Conservation (phyloP, 2,888 invertebrate species). For the Eilema sororculum region DNA sequence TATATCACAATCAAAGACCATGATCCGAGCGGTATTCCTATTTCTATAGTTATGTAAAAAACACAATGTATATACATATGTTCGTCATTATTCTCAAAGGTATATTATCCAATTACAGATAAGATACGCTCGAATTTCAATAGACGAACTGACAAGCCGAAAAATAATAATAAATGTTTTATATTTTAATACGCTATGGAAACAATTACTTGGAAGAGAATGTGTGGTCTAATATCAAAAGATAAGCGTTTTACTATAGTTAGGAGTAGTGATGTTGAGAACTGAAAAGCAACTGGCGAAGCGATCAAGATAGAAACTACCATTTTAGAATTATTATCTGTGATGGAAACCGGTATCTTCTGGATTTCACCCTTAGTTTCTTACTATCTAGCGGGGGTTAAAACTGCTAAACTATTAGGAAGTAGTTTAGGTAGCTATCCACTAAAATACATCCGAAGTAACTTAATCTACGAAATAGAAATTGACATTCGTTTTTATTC, state of each 20-base stretch:
- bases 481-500: too few relatives aligned
- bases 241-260: slow-evolving; percentile 34
- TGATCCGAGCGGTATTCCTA: slow-evolving; percentile 31
- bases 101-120: slow-evolving; percentile 83
- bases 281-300: too few relatives aligned
- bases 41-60: slow-evolving; percentile 36
- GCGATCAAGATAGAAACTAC: too few relatives aligned
- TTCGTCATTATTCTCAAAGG: slow-evolving; percentile 55
- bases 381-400: too few relatives aligned
- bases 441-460: too few relatives aligned
- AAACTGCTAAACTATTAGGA: too few relatives aligned
- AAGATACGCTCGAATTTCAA: slow-evolving; percentile 84
- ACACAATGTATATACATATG: slow-evolving; percentile 58
- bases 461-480: too few relatives aligned
- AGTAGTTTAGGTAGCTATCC: too few relatives aligned
- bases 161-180: slow-evolving; percentile 83
- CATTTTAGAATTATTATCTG: too few relatives aligned
- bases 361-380: too few relatives aligned
- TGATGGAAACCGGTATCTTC: too few relatives aligned
- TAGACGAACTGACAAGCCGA: slow-evolving; percentile 82
- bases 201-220: slow-evolving; percentile 71
- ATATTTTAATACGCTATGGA: slow-evolving; percentile 74
- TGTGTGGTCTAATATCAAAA: slow-evolving; percentile 43
- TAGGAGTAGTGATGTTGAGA: too few relatives aligned
- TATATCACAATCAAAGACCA: slow-evolving; percentile 45